Conservation (phyloP, 2,888 invertebrate species). For the Amiota communis region DNA sequence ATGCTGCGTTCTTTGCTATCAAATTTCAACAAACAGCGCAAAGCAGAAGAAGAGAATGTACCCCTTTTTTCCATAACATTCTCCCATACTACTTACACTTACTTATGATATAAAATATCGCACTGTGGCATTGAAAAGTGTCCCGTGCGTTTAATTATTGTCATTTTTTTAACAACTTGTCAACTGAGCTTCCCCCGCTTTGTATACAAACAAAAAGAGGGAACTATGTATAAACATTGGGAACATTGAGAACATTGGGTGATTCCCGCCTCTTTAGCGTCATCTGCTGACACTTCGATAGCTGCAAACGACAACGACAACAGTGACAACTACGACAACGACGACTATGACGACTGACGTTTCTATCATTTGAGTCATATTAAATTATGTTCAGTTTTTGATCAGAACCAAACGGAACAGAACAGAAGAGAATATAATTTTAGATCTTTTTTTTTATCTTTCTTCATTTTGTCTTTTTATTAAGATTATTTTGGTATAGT, state of each 20-base stretch:
- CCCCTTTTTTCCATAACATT: neutral
- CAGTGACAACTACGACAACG: neutral
- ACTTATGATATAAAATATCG: neutral
- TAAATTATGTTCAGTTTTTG: slow-evolving; percentile 50
- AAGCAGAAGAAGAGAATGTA: neutral
- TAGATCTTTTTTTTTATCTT: neutral
- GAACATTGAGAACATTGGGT: neutral
- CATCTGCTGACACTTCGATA: slow-evolving; percentile 49
- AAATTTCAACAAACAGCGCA: slow-evolving; percentile 8
- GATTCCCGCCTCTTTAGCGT: slow-evolving; percentile 62
- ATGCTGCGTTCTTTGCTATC: slow-evolving; percentile 50
- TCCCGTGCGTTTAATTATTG: slow-evolving; percentile 68
- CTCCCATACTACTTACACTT: slow-evolving; percentile 11
- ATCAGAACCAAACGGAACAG: slow-evolving; percentile 37
- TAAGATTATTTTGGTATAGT: slow-evolving; percentile 54
- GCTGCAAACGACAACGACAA: slow-evolving; percentile 52
- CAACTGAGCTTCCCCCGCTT: slow-evolving; percentile 12
- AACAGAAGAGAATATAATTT: neutral
- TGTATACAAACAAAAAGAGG: slow-evolving; percentile 5
- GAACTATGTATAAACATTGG: slow-evolving; percentile 5
- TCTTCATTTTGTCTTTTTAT: slow-evolving; percentile 18
- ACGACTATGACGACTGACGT: slow-evolving; percentile 59
- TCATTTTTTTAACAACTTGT: slow-evolving; percentile 45
- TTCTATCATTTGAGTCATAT: slow-evolving; percentile 64
- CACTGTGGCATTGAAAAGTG: slow-evolving; percentile 53